Conservation (phyloP, 37 sponge, comb jelly and placozoan genomes). For the Eunapius fragilis region DNA sequence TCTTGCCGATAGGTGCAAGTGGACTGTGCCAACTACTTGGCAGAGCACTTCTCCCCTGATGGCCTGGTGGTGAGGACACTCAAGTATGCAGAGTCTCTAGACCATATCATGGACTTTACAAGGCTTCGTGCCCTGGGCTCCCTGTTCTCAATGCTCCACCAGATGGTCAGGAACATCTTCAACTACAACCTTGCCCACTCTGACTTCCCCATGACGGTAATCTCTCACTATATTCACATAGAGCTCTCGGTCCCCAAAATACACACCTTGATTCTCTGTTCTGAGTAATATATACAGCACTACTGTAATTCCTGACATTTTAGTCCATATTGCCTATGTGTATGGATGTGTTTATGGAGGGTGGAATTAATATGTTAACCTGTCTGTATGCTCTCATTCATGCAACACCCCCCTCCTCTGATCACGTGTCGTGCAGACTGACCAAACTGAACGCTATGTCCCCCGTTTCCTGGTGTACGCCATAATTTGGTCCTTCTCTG, state of each 20-base stretch:
- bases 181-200: slow-evolving; percentile 93
- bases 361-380: too few relatives aligned
- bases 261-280: too few relatives aligned
- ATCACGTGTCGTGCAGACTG: slow-evolving; percentile 32
- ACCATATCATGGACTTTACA: slow-evolving; percentile 99
- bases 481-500: slow-evolving; percentile 93
- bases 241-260: background rate
- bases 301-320: too few relatives aligned
- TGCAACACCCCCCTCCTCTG: background rate
- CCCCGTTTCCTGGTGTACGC: slow-evolving; percentile 85
- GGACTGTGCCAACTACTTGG: slow-evolving; percentile 82
- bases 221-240: too few relatives aligned
- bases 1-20: slow-evolving; percentile 65
- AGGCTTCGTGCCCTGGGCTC: slow-evolving; percentile 86
- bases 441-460: slow-evolving; percentile 86
- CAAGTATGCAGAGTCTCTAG: slow-evolving; percentile 73
- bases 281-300: too few relatives aligned
- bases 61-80: slow-evolving; percentile 81
- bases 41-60: slow-evolving; percentile 79
- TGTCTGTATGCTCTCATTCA: too few relatives aligned
- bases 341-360: too few relatives aligned
- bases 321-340: too few relatives aligned
- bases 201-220: slow-evolving; percentile 92
- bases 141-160: slow-evolving; percentile 96
- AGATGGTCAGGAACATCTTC: slow-evolving; percentile 82